Evolutionary conservation across 2,888 invertebrate species (phyloP).

Genomic region (Ferrisia virgata): DNA sequence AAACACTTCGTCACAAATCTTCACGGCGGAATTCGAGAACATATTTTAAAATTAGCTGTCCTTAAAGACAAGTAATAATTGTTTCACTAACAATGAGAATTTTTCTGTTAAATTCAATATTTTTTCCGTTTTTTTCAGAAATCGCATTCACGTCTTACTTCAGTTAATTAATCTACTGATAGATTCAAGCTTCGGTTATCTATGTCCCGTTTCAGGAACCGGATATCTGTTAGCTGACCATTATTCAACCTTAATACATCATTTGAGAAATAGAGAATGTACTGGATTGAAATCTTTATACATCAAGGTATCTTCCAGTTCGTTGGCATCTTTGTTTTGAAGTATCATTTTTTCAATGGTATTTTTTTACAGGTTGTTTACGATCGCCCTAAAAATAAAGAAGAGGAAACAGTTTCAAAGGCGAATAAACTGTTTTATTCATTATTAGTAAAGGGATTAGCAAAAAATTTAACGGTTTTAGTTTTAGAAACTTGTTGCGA

Average conservation of each 20-base stretch:
- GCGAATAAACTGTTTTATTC: constrained; percentile 39
- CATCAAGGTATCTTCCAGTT: background rate
- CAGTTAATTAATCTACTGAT: constrained; percentile 34
- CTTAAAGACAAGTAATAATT: constrained; percentile 13
- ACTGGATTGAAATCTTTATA: constrained; percentile 35
- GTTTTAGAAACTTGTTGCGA: constrained; percentile 51
- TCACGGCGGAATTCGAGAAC: constrained; percentile 38
- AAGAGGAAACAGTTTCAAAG: constrained; percentile 2
- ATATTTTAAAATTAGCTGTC: constrained; percentile 39
- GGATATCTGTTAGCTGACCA: constrained; percentile 11
- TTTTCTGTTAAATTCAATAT: background rate
- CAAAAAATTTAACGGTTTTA: constrained; percentile 50
- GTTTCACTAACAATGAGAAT: background rate
- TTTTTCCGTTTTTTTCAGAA: constrained; percentile 10
- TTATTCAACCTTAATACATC: constrained; percentile 31
- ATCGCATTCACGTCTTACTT: constrained; percentile 26
- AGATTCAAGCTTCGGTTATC: constrained; percentile 16
- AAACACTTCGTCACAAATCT: constrained; percentile 24
- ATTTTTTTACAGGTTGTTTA: constrained; percentile 1
- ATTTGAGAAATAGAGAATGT: constrained; percentile 19
- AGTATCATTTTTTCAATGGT: background rate
- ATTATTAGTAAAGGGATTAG: constrained; percentile 49
- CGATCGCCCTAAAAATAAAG: background rate
- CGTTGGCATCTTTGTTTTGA: background rate
- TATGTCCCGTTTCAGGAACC: constrained; percentile 18